Base-by-base conservation (phyloP, 2,888 invertebrate genomes). In the Apodemia hepburni region DNA sequence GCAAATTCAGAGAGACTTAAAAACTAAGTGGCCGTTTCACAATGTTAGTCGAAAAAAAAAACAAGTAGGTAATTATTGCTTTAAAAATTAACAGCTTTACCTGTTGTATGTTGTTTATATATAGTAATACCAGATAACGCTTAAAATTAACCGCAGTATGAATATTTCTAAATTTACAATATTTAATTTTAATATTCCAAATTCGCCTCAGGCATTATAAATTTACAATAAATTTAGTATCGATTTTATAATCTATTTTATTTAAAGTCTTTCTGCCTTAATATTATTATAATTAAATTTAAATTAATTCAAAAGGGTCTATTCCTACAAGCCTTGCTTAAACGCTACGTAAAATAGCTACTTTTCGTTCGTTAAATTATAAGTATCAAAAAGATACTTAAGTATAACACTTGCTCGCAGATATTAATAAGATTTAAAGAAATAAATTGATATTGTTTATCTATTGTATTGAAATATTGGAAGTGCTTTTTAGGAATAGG, bases 141-240 rank as follows among this genome's bases (percentile, higher is more conserved):
- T 17, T 51, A 51, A 51, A 11, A 51, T 12, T 51, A 12, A 51
- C 49, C 18, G 22, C 22, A 51, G 12, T 51, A 51, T 51, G 51
- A 22, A 51, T 49, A 49, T 51, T 51, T 51, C 4, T 51, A 51
- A 51, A 51, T 51, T 51, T 51, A 51, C 51, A 51, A 8, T 11
- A 22, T 51, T n/a, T n/a, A n/a, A n/a, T n/a, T n/a, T n/a, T n/a
- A 51, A 51, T 22, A 51, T 22, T 22, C 51, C 51, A 51, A 51
- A 22, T 51, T 51, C 51, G 51, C 51, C 51, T 69, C 66, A 68
- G 66, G 58, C 68, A 61, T 69, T 65, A 67, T 65, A 70, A 67
- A 67, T 69, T 73, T 71, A 70, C 66, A 70, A 66, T 69, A 70
- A 60, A 66, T 42, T 61, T 71, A 69, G 70, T 71, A 68, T 69